These are phyloP conservation scores for Tenrec ecaudatus DNA, from an alignment of 2,113 vertebrate genomes.

Conservation along the genomic window DNA sequence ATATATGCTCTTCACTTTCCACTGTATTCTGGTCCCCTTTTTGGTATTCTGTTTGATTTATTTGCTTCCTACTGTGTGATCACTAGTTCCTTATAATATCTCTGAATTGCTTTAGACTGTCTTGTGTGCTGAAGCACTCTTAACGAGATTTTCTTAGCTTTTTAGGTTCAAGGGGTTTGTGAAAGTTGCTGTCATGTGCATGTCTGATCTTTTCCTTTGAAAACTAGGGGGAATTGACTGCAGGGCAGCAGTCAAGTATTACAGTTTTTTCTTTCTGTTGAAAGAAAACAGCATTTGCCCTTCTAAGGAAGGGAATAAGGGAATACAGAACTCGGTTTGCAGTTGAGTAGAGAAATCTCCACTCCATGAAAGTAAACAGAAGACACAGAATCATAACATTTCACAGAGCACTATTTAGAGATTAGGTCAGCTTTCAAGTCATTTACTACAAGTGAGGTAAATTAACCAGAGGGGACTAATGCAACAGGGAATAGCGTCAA, in stretches of 20 bases:
- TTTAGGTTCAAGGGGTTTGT: constrained; percentile 81
- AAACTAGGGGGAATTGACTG: constrained; percentile 79
- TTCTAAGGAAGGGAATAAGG: constrained; percentile 68
- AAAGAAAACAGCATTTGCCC: constrained; percentile 75
- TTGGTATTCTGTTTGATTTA: constrained; percentile 12
- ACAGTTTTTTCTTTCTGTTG: background rate
- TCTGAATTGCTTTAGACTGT: background rate
- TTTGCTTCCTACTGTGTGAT: background rate
- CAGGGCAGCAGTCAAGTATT: constrained; percentile 80
- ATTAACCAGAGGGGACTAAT: constrained; percentile 66
- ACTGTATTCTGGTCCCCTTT: background rate
- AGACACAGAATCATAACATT: constrained; percentile 66
- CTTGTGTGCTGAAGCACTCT: constrained; percentile 61
- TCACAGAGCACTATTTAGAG: constrained; percentile 71
- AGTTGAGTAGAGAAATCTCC: constrained; percentile 74
- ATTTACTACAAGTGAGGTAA: constrained; percentile 68
- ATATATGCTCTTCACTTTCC: background rate
- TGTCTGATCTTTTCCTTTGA: constrained; percentile 80
- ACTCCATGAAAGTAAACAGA: constrained; percentile 73
- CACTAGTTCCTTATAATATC: constrained; percentile 58
- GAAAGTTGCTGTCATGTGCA: constrained; percentile 79
- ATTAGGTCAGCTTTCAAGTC: constrained; percentile 74
- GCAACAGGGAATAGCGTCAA: constrained; percentile 39
- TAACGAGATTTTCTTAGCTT: constrained; percentile 81
- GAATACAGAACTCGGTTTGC: constrained; percentile 75